Evolutionary conservation across 1,140 invertebrate genomes (phyloP).

Genomic region (Ceratoteleas bidentatus): DNA sequence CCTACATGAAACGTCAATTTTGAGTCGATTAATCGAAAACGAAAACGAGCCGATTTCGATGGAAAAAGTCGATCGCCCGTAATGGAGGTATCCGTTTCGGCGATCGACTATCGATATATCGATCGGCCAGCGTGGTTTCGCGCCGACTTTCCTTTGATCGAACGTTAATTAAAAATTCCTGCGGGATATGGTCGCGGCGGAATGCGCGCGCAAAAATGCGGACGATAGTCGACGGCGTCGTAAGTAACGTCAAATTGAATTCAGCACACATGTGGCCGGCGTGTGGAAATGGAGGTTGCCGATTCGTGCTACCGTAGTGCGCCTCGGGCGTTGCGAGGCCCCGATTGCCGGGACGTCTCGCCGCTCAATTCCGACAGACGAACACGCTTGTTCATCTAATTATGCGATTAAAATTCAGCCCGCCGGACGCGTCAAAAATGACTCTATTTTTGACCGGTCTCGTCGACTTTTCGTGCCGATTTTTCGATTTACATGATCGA

Average conservation of each 20-base stretch:
- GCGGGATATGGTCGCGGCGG: constrained; percentile 3
- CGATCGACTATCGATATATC: constrained; percentile 20
- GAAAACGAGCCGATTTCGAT: no score
- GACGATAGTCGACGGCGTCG: constrained; percentile 32
- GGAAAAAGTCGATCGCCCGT: constrained; percentile 1
- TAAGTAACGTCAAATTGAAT: constrained; percentile 59
- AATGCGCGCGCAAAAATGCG: constrained; percentile 27
- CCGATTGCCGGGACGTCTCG: constrained; percentile 56
- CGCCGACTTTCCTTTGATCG: constrained; percentile 20
- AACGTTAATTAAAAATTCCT: constrained; percentile 23
- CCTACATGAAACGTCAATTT: no score
- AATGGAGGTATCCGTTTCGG: constrained; percentile 17
- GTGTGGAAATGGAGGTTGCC: constrained; percentile 62
- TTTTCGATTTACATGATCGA: no score
- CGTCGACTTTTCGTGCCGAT: no score
- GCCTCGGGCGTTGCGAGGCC: constrained; percentile 60
- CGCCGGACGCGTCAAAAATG: constrained; percentile 5
- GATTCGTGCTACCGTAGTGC: constrained; percentile 60
- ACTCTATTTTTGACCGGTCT: constrained; percentile 15
- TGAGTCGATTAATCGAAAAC: no score
- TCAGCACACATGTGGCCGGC: constrained; percentile 39
- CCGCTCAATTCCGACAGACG: constrained; percentile 46
- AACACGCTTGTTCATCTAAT: constrained; percentile 61
- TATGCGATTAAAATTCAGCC: constrained; percentile 48
- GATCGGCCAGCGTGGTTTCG: constrained; percentile 6